Base-by-base conservation (phyloP, 2,113 vertebrate genomes). In the Salminus brasiliensis region DNA sequence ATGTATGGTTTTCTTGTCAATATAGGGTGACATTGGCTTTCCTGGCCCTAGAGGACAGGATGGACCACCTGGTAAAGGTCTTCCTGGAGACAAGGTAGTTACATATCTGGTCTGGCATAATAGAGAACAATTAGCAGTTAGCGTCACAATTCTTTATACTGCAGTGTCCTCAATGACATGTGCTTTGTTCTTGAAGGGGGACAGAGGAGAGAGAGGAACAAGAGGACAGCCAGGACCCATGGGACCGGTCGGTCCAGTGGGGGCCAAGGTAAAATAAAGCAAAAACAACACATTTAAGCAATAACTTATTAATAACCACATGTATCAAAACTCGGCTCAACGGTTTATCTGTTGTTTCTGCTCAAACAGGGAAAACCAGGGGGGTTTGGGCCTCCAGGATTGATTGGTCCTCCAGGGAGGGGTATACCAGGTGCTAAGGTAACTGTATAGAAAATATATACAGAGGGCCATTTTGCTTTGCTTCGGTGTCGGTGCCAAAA, bases 381-480 rank as follows among this genome's bases (percentile, higher is more conserved):
- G 57, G 80, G 2, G 41, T 5, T 68, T 5, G 93, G 93, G n/a
- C 73, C 21, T 59, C 79, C 82, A 4, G 93, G 93, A 21, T 0
- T 21, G 25, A 29, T 57, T 29, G 93, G 93, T 62, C 75, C 83
- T 29, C 77, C 87, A 18, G 90, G 91, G 1, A 76, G 86, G 63
- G 92, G 92, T 0, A 45, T 90, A 39, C 84, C 85, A 7, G 93
- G 93, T 2, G 60, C 81, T 49, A 93, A 93, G 85, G 93, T 92
- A 59, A 79, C 67, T 12, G 3, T 12, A 6, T 11, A 5, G 16
- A 49, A 0, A 49, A n/a, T n/a, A n/a, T n/a, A n/a, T n/a, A n/a
- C n/a, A n/a, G n/a, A n/a, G n/a, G n/a, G n/a, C n/a, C n/a, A n/a
- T n/a, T n/a, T n/a, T n/a, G n/a, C n/a, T n/a, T n/a, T n/a, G n/a